phyloP scores from a whole-genome alignment of 2,888 invertebrate genomes.

The Sussaba pulchella region DNA sequence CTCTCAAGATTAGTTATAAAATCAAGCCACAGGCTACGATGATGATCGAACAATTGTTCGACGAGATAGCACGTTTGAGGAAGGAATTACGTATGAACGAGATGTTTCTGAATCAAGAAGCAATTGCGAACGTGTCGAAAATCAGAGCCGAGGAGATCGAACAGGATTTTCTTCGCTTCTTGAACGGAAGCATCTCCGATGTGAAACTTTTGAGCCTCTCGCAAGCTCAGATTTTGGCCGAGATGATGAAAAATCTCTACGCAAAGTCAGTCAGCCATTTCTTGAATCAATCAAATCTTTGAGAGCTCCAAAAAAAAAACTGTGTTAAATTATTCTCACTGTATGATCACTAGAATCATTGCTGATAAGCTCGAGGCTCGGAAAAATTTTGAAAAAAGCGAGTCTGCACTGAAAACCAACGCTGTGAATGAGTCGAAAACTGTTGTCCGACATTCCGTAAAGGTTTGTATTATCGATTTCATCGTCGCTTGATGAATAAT shows the following conservation, averaged over 20 bases:
- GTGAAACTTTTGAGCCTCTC: constrained; percentile 80
- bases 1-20: constrained; percentile 68
- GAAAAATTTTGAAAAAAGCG: constrained; percentile 31
- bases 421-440: constrained; percentile 27
- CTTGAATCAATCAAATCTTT: neutral
- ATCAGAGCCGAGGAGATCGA: constrained; percentile 80
- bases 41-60: constrained; percentile 73
- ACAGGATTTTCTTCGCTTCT: constrained; percentile 79
- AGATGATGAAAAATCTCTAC: constrained; percentile 80
- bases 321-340: neutral
- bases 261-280: constrained; percentile 69
- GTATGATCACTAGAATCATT: constrained; percentile 16
- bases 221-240: constrained; percentile 80
- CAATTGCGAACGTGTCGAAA: constrained; percentile 78
- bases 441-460: constrained; percentile 27
- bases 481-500: neutral
- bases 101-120: constrained; percentile 80
- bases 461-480: constrained; percentile 22
- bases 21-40: constrained; percentile 72
- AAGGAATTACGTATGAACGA: constrained; percentile 80
- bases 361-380: constrained; percentile 28
- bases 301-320: neutral
- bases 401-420: constrained; percentile 31
- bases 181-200: constrained; percentile 80
- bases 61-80: constrained; percentile 77